Evolutionary conservation across 2,113 vertebrate genomes (phyloP).

Genomic region (Campylorhamphus procurvoides): DNA sequence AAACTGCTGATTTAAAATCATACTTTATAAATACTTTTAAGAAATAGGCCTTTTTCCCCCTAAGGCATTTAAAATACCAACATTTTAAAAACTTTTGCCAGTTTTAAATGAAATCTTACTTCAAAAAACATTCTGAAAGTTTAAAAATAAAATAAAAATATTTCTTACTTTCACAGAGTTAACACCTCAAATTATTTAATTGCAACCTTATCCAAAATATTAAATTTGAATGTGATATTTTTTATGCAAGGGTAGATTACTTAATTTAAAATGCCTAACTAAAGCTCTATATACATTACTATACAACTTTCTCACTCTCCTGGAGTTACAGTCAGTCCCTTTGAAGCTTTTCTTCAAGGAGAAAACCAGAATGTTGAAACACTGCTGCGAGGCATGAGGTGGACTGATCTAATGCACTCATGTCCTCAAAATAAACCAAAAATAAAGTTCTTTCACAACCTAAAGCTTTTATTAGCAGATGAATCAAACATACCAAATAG

Average conservation of each 20-base stretch:
- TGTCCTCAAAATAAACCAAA: neutral
- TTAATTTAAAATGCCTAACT: neutral
- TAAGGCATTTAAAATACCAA: neutral
- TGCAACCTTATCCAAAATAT: neutral
- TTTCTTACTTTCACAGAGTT: neutral
- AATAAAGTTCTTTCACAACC: neutral
- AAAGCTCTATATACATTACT: neutral
- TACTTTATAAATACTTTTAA: neutral
- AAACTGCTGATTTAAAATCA: neutral
- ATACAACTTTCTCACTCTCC: neutral
- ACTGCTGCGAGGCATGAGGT: neutral
- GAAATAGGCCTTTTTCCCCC: neutral
- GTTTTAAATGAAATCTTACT: neutral
- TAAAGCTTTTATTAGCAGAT: neutral
- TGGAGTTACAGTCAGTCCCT: neutral
- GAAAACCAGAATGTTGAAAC: neutral
- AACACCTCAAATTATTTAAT: neutral
- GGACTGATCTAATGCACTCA: neutral
- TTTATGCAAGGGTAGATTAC: neutral
- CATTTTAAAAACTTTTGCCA: neutral
- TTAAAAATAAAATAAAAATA: neutral
- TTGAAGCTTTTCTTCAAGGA: constrained; percentile 20
- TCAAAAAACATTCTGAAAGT: neutral
- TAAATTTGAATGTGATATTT: neutral
- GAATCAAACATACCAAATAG: constrained; percentile 83